phyloP scores from a whole-genome alignment of 2,888 invertebrate genomes.

The Galerucella pusilla region DNA sequence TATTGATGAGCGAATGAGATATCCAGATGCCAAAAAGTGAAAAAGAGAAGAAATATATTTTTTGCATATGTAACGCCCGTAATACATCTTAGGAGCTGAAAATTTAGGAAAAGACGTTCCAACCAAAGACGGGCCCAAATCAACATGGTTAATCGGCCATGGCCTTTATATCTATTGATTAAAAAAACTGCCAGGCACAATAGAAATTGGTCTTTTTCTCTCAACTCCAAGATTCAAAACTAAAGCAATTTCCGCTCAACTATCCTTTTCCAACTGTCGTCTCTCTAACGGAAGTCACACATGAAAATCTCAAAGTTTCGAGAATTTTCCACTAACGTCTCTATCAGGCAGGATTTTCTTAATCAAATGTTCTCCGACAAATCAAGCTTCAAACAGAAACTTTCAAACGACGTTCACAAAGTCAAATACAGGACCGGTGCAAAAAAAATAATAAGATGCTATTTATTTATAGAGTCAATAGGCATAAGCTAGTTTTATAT shows the following conservation, averaged over 20 bases:
- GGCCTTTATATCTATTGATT: background rate
- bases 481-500: no score
- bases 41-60: no score
- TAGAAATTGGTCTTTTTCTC: conserved; percentile 5
- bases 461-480: no score
- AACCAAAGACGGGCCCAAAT: no score
- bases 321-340: conserved; percentile 48
- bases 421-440: conserved; percentile 5
- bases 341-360: conserved; percentile 58
- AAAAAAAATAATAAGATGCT: background rate
- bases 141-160: background rate
- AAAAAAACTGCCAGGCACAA: background rate
- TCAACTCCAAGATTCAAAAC: background rate
- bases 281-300: conserved; percentile 3
- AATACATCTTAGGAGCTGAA: no score
- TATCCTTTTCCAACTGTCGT: conserved; percentile 5
- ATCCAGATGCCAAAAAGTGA: no score
- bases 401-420: conserved; percentile 7
- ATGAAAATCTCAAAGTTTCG: conserved; percentile 15
- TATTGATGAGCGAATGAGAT: no score
- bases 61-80: no score
- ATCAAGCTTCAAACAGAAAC: conserved; percentile 48
- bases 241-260: conserved; percentile 9
- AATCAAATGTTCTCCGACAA: conserved; percentile 59
- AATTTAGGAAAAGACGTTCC: no score